These are phyloP conservation scores for Hephaestus fuliginosus DNA, from an alignment of 2,797 vertebrate genomes.

Conservation along the genomic window DNA sequence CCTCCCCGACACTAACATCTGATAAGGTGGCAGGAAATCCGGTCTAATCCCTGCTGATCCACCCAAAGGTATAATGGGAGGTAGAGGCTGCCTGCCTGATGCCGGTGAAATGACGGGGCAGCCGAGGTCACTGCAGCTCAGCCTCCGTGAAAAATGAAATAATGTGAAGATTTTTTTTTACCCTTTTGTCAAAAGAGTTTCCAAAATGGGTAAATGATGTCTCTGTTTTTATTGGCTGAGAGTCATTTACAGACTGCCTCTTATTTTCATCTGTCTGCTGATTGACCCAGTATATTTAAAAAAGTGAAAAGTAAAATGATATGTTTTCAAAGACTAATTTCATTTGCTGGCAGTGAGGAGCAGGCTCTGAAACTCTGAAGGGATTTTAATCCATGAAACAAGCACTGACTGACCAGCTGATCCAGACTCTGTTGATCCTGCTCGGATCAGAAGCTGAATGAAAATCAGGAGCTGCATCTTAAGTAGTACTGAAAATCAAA, in stretches of 20 bases:
- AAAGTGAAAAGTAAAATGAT: background rate
- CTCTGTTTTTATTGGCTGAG: background rate
- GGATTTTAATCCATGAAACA: background rate
- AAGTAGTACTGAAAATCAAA: background rate
- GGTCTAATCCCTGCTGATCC: constrained; percentile 58
- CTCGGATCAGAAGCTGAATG: background rate
- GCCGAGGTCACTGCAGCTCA: constrained; percentile 22
- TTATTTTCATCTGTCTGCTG: background rate
- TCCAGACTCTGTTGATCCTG: background rate
- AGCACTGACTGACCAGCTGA: background rate
- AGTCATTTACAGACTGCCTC: background rate
- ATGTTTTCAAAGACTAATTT: constrained; percentile 7
- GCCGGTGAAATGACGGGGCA: background rate
- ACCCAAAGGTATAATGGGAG: constrained; percentile 45
- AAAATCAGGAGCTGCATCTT: background rate
- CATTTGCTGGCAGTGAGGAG: background rate
- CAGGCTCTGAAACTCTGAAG: constrained; percentile 2
- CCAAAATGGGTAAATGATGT: background rate
- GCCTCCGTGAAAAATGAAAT: constrained; percentile 13
- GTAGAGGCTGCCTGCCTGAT: constrained; percentile 30
- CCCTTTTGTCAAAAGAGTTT: background rate
- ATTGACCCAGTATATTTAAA: background rate
- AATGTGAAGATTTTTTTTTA: background rate
- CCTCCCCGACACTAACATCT: constrained; percentile 12
- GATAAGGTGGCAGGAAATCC: constrained; percentile 52